Evolutionary conservation across 92 coral and sea anemone species (phyloP), one percentile per base, ranked within the genome.

Genomic region (Epizoanthus stellaris): DNA sequence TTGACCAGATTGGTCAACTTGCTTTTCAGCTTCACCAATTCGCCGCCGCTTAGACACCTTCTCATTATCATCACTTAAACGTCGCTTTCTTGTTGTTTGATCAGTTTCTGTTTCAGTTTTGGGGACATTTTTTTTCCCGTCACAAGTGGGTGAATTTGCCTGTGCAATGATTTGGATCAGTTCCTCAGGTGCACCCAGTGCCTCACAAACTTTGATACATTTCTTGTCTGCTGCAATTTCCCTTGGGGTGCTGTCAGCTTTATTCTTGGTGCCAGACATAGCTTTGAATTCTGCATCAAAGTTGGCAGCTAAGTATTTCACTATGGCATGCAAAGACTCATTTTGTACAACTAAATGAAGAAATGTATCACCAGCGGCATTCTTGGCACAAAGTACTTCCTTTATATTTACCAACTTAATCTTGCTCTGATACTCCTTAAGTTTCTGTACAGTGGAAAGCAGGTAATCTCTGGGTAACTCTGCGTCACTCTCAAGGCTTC

Each of bases 261-360:
- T 63, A 47, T 64, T 79, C 83, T 79, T 79, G 9, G 71, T 79
- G 54, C 70, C 59, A 0, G 83, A 79, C 83, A 79, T 43, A 7
- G 49, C 15, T 45, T 79, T 79, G 72, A 79, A 79, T 17, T 79
- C 83, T 79, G 40, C 42, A 64, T 21, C 72, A 12, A 79, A 79
- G 34, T 79, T 62, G 25, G 60, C 13, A 43, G 83, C 83, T 13
- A 79, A 49, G 65, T 61, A 47, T n/a, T 43, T 63, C 4, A 79
- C 83, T 43, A 79, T 11, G 45, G 12, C 61, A 64, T 79, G 73
- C 12, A 79, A 19, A 15, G 54, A 62, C 3, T 79, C 61, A 2
- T 79, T 42, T 42, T 79, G 83, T 6, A 79, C 83, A 43, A 79
- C 49, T 21, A 79, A 57, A 45, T 79, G 83, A 13, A 79, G 83